These are phyloP conservation scores for Ditula angustiorana DNA, from an alignment of 2,888 invertebrate genomes.

Conservation along the genomic window DNA sequence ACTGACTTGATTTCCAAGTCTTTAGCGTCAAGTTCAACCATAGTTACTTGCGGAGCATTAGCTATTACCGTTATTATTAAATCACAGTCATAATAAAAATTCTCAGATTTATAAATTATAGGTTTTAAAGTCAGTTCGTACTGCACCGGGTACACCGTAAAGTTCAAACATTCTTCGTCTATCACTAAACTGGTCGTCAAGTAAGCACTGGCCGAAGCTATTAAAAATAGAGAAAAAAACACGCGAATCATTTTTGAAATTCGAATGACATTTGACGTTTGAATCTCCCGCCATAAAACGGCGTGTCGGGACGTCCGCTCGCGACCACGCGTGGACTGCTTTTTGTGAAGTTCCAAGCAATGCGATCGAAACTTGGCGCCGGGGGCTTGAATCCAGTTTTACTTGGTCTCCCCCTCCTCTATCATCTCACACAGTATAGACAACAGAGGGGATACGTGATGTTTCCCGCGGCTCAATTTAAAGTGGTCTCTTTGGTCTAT, in stretches of 20 bases:
- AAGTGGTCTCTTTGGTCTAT: slow-evolving; percentile 38
- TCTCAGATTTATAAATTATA: slow-evolving; percentile 55
- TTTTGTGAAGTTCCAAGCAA: slow-evolving; percentile 51
- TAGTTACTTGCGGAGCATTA: slow-evolving; percentile 64
- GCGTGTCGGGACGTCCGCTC: slow-evolving; percentile 61
- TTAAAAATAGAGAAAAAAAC: slow-evolving; percentile 52
- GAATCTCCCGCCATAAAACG: slow-evolving; percentile 46
- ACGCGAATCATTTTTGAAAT: slow-evolving; percentile 49
- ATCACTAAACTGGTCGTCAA: slow-evolving; percentile 45
- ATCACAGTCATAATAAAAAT: slow-evolving; percentile 70
- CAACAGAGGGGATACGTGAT: background rate
- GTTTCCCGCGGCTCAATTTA: slow-evolving; percentile 34
- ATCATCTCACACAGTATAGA: background rate
- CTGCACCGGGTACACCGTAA: slow-evolving; percentile 78
- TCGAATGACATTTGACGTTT: slow-evolving; percentile 41
- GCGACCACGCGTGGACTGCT: slow-evolving; percentile 58
- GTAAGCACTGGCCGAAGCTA: slow-evolving; percentile 57
- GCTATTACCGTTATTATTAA: slow-evolving; percentile 73
- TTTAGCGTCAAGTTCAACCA: slow-evolving; percentile 70
- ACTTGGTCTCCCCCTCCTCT: slow-evolving; percentile 51
- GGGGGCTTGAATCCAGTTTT: slow-evolving; percentile 48
- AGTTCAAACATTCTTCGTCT: slow-evolving; percentile 78
- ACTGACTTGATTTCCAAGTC: slow-evolving; percentile 65
- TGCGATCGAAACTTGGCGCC: slow-evolving; percentile 60
- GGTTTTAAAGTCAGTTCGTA: slow-evolving; percentile 73